Evolutionary conservation across 2,888 invertebrate genomes (phyloP), one percentile per base, ranked within the genome.

Genomic region (Agriopis marginaria): DNA sequence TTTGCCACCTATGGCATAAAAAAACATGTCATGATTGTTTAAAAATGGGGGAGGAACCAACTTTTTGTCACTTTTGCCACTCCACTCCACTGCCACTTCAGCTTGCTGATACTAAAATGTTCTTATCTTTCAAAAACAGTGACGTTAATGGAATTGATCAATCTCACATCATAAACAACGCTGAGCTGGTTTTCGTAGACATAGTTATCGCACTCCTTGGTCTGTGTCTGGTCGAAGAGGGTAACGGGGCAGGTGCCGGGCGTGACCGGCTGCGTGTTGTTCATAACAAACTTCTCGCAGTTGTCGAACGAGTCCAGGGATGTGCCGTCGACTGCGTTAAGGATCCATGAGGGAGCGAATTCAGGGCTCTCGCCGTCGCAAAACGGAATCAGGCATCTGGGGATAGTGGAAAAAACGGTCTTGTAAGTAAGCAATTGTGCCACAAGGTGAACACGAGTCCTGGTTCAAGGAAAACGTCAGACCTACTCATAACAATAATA

Each of bases 131-230:
- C 42, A 42, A 42, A 9, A 42, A 42, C 42, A 32, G 42, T 42
- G 42, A 42, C 7, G 42, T 42, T 4, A 42, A 9, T 8, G 42
- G 7, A 42, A 42, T 42, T 42, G 42, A 32, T 5, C 14, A 55
- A 53, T 86, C 92, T 89, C 69, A 93, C 93, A 74, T 93, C 93
- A 63, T 93, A 90, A 0, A 93, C 93, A 1, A 93, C 90, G 59
- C 86, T 90, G 49, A 88, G 79, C 5, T 82, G 83, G 64, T 93
- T 85, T 75, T 92, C 83, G 63, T 92, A 93, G 4, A 94, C 89
- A 40, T 86, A 88, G 0, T 71, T 75, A 3, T 87, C 77, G 66
- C 93, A 94, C 0, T 72, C 69, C 58, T 81, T 79, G 0, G 80
- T 86, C 2, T 68, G 74, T 5, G 79, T 68, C 7, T 66, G 72